Conservation (phyloP, 2,797 vertebrate species). For the Tapera naevia region DNA sequence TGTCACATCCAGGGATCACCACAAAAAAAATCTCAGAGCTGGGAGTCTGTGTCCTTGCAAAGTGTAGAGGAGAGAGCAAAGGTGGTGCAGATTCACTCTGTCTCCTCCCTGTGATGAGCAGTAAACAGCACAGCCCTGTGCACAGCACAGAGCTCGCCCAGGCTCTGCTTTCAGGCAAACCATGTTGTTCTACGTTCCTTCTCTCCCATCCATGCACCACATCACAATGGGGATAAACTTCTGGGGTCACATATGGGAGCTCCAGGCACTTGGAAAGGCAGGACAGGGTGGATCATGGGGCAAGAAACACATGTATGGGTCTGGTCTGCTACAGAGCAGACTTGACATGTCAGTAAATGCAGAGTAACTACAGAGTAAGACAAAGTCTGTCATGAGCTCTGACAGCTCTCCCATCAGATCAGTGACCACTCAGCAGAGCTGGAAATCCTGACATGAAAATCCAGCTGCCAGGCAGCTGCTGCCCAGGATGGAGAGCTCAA, state of each 20-base stretch:
- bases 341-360: neutral
- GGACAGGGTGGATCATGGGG: neutral
- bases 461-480: neutral
- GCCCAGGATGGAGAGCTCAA: neutral
- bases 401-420: neutral
- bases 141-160: rapidly evolving
- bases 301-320: neutral
- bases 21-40: neutral
- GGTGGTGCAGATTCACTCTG: rapidly evolving
- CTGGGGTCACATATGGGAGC: rapidly evolving
- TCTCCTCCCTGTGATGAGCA: rapidly evolving
- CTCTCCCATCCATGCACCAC: neutral
- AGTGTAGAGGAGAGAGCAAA: neutral
- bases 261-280: neutral
- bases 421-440: neutral
- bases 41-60: neutral
- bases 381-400: neutral
- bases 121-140: neutral
- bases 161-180: neutral
- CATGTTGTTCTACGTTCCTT: neutral
- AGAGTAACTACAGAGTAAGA: neutral
- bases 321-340: neutral
- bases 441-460: neutral
- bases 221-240: rapidly evolving
- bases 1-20: rapidly evolving